Base-by-base conservation (phyloP, 2,113 vertebrate genomes). In the Motacilla tschutschensis region DNA sequence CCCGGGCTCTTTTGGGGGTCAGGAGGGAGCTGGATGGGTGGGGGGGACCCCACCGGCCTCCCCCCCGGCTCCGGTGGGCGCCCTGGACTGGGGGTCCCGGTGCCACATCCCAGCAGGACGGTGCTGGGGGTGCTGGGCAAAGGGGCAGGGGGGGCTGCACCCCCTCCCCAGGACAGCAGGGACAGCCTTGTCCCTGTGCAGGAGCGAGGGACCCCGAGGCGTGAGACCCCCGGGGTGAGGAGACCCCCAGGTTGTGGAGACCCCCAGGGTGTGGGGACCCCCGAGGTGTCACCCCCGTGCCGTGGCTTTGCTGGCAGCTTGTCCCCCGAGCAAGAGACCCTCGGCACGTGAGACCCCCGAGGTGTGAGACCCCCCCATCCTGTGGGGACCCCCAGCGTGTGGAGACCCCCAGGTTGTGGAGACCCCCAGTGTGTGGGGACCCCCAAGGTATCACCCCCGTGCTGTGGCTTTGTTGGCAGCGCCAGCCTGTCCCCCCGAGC, bases 101-200 rank as follows among this genome's bases (percentile, higher is more conserved):
- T 12, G 25, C 47, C 3, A 0, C 17, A 1, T 47, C 53, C 63
- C 4, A 0, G n/a, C n/a, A n/a, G n/a, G n/a, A n/a, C n/a, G n/a
- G n/a, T n/a, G 3, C 2, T 40, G 74, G 51, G 55, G 67, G 54
- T 15, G 3, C 22, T 3, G 82, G 73, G 35, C 0, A 1, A 46
- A 16, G 38, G 14, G 28, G 33, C 36, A 9, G 64, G 38, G 0
- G 50, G 9, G 36, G 41, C 58, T 28, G 38, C 55, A 28, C 43
- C 43, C 6, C 15, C 38, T 40, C 16, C n/a, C 10, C 18, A 0
- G 4, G 43, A 22, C 3, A n/a, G n/a, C 54, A 51, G 77, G 5
- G 31, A 14, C 16, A 59, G n/a, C 44, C 21, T 18, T 3, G 26
- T 41, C 36, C 31, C n/a, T 9, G 29, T 0, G 20, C 31, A 5